Percentiles rank a stretch among this genome's conserved stretches.
Conservation (phyloP, 2,888 invertebrate genomes). For the Alitta virens region DNA sequence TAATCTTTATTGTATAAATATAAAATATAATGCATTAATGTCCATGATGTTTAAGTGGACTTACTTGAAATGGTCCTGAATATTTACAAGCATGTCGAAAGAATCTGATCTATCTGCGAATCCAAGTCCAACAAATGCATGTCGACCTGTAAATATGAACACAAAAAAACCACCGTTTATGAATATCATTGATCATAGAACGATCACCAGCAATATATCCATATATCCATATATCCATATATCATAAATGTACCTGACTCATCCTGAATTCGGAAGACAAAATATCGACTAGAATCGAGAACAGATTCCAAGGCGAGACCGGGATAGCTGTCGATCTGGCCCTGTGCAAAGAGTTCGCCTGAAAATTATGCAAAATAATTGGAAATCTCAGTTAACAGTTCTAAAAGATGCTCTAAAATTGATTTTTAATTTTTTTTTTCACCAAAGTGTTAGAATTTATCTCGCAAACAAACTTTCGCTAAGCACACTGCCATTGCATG, state of each 20-base stretch:
- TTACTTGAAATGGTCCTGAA: conserved; percentile 94
- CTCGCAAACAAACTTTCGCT: not conserved
- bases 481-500: too few relatives aligned
- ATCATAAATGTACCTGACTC: conserved; percentile 70
- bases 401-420: too few relatives aligned
- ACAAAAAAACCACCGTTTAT: too few relatives aligned
- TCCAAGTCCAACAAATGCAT: conserved; percentile 93
- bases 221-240: too few relatives aligned
- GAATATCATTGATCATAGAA: too few relatives aligned
- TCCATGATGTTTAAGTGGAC: conserved; percentile 14
- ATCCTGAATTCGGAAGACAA: conserved; percentile 91
- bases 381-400: not conserved
- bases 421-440: not conserved
- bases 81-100: conserved; percentile 96
- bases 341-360: conserved; percentile 85
- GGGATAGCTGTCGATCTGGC: conserved; percentile 95
- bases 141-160: conserved; percentile 53
- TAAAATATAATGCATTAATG: too few relatives aligned
- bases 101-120: conserved; percentile 98
- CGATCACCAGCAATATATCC: too few relatives aligned
- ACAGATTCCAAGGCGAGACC: conserved; percentile 93
- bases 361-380: conserved; percentile 13
- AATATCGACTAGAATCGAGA: conserved; percentile 95
- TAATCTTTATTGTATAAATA: too few relatives aligned
- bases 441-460: too few relatives aligned